Percentiles rank a stretch among this genome's conserved stretches.
These are phyloP conservation scores for Vultur gryphus DNA, from an alignment of 2,797 vertebrate species.

Conservation along the genomic window DNA sequence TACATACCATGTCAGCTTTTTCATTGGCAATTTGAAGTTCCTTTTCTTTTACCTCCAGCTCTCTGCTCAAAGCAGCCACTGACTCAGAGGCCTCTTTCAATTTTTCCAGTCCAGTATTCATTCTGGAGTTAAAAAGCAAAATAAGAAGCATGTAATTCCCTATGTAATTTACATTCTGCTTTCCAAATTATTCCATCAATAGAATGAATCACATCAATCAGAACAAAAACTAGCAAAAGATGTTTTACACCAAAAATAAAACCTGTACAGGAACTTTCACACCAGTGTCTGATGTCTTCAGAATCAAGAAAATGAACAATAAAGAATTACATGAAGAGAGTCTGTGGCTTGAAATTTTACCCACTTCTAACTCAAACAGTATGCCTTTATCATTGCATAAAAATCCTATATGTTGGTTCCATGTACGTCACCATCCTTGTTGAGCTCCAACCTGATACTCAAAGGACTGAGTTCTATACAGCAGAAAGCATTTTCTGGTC, in stretches of 20 bases:
- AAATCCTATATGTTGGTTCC: background rate
- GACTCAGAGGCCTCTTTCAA: slow-evolving; percentile 93
- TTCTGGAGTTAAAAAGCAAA: slow-evolving; percentile 73
- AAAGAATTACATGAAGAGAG: background rate
- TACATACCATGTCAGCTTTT: slow-evolving; percentile 89
- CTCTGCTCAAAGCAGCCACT: slow-evolving; percentile 87
- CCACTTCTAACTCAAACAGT: background rate
- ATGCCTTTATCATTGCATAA: background rate
- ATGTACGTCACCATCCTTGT: background rate
- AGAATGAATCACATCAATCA: background rate
- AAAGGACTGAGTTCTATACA: background rate
- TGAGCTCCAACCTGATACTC: background rate
- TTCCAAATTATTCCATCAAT: background rate
- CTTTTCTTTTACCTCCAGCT: slow-evolving; percentile 91
- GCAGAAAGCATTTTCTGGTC: background rate
- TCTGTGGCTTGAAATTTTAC: background rate
- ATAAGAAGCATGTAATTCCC: background rate
- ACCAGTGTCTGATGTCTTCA: background rate
- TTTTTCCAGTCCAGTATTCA: slow-evolving; percentile 94
- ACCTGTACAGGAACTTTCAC: background rate
- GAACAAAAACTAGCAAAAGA: background rate
- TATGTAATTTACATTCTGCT: background rate
- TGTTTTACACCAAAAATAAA: background rate
- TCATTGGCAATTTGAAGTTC: slow-evolving; percentile 91
- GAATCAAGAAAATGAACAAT: background rate